phyloP scores from a whole-genome alignment of 2,888 invertebrate species.

The Pseudococcus longispinus region DNA sequence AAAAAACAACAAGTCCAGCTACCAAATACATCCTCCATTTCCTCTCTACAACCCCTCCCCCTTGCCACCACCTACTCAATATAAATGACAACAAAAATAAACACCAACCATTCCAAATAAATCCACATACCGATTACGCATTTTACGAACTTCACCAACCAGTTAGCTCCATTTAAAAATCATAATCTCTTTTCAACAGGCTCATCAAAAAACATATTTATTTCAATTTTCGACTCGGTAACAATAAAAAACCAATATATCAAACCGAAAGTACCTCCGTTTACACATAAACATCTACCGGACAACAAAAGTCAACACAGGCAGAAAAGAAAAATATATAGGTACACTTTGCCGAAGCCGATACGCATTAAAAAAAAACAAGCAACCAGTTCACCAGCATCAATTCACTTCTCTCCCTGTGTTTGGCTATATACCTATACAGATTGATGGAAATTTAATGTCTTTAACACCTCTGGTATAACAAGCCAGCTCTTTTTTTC shows the following conservation, averaged over 20 bases:
- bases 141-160: neutral
- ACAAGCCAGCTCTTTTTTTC: neutral
- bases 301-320: constrained; percentile 24
- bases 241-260: constrained; percentile 30
- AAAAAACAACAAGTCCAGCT: neutral
- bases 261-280: constrained; percentile 24
- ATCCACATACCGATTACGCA: neutral
- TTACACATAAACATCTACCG: neutral
- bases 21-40: neutral
- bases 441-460: constrained; percentile 39
- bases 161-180: neutral
- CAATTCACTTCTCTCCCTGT: neutral
- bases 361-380: constrained; percentile 9
- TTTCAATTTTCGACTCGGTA: constrained; percentile 1
- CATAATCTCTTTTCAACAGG: neutral
- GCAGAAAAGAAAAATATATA: neutral
- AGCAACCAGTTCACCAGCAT: neutral
- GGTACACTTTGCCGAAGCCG: neutral
- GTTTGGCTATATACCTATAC: neutral
- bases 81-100: too few relatives aligned
- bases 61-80: neutral
- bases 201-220: constrained; percentile 26
- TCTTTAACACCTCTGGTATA: constrained; percentile 18
- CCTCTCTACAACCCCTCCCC: neutral
- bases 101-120: neutral